Percentiles rank a stretch among this genome's conserved stretches.
These are phyloP conservation scores for Gobiocypris rarus DNA, from an alignment of 2,113 vertebrate genomes.

Conservation along the genomic window DNA sequence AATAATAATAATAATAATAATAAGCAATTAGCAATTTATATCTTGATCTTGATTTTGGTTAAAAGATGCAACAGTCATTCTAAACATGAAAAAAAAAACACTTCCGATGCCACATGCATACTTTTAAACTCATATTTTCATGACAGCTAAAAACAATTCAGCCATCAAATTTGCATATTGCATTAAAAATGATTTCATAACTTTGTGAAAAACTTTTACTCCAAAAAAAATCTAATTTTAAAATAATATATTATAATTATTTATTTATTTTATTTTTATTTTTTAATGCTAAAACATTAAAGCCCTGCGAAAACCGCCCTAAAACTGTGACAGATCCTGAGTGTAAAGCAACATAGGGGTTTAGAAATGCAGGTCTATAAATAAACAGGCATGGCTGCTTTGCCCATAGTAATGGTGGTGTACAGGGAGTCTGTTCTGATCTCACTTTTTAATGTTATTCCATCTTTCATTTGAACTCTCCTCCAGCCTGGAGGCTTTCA, in stretches of 20 bases:
- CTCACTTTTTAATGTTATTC: slow-evolving; percentile 39
- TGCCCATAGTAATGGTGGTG: slow-evolving; percentile 9
- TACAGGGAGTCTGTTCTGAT: slow-evolving; percentile 37
- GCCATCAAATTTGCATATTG: not conserved
- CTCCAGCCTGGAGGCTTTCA: slow-evolving; percentile 4
- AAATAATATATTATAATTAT: no score
- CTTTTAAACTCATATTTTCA: not conserved
- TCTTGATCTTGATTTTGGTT: not conserved
- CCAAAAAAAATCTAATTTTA: not conserved
- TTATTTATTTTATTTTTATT: no score
- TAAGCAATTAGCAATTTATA: not conserved
- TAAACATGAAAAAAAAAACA: not conserved
- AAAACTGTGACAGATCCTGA: slow-evolving; percentile 1
- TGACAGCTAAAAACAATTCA: slow-evolving; percentile 1
- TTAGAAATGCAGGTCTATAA: slow-evolving; percentile 41
- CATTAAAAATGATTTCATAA: not conserved
- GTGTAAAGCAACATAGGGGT: slow-evolving; percentile 31
- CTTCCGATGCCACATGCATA: not conserved
- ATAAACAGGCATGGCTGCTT: slow-evolving; percentile 45
- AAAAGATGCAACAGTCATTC: not conserved
- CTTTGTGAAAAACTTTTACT: not conserved
- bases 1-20: not conserved
- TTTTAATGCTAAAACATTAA: not conserved
- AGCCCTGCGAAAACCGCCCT: not conserved
- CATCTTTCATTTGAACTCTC: slow-evolving; percentile 41